Conservation (phyloP, 2,888 invertebrate genomes). For the Drosophila nigricruria region DNA sequence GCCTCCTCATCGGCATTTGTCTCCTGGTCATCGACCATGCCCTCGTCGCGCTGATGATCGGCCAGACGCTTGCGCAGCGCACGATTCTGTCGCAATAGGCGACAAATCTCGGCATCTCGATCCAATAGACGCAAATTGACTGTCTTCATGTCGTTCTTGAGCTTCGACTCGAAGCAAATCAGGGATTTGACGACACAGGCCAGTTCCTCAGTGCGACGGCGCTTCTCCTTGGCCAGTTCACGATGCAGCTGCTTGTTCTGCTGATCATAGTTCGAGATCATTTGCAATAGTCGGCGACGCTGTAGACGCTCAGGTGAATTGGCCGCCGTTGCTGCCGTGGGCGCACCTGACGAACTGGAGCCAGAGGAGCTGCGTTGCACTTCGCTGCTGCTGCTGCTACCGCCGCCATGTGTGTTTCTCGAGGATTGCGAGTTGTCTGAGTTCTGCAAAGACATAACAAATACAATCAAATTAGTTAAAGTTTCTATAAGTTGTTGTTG, state of each 20-base stretch:
- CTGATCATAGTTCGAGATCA: conserved; percentile 83
- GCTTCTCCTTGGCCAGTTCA: conserved; percentile 84
- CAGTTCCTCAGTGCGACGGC: conserved; percentile 83
- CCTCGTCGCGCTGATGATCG: conserved; percentile 71
- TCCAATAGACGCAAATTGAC: conserved; percentile 83
- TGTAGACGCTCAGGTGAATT: conserved; percentile 72
- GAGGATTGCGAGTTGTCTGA: conserved; percentile 80
- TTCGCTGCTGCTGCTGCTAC: conserved; percentile 67
- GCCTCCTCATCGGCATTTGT: conserved; percentile 53
- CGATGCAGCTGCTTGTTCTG: conserved; percentile 83
- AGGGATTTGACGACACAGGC: conserved; percentile 85
- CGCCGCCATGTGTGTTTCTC: conserved; percentile 47
- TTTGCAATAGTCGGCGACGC: conserved; percentile 80
- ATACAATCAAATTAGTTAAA: neutral
- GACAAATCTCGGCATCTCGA: conserved; percentile 83
- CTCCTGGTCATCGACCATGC: conserved; percentile 66
- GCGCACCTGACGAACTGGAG: conserved; percentile 71
- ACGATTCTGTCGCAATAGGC: conserved; percentile 81
- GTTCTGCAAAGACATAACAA: conserved; percentile 57
- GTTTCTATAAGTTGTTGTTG: neutral
- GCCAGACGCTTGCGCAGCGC: conserved; percentile 77
- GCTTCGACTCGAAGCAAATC: conserved; percentile 84
- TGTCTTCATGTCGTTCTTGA: conserved; percentile 84
- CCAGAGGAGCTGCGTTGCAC: conserved; percentile 78
- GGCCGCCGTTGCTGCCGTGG: conserved; percentile 37